Evolutionary conservation across 2,888 invertebrate species (phyloP).

Genomic region (Pycnomerus fuliginosus): DNA sequence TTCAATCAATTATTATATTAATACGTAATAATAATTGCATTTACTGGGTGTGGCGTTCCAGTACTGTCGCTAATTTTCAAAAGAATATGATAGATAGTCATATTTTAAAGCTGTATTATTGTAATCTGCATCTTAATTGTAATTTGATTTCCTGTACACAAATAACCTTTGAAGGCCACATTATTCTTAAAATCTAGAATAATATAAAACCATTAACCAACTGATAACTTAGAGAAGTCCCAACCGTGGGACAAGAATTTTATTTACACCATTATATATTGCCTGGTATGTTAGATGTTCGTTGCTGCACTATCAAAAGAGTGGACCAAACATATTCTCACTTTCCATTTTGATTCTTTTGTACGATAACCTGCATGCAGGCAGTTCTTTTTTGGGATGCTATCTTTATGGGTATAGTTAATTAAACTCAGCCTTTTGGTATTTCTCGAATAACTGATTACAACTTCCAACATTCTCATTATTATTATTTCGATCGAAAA

Average conservation of each 20-base stretch:
- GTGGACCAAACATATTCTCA: constrained; percentile 34
- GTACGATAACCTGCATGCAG: constrained; percentile 17
- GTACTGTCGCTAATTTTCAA: constrained; percentile 16
- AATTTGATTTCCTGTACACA: too few species aligned
- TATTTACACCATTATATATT: constrained; percentile 43
- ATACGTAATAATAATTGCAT: constrained; percentile 20
- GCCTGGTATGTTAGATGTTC: constrained; percentile 44
- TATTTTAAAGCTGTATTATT: constrained; percentile 14
- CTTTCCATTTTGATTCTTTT: constrained; percentile 27
- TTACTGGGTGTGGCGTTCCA: constrained; percentile 18
- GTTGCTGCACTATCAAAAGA: constrained; percentile 41
- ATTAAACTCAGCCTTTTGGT: constrained; percentile 35
- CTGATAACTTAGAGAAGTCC: constrained; percentile 36
- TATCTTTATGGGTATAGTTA: constrained; percentile 38
- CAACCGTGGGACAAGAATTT: constrained; percentile 48
- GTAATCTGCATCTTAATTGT: constrained; percentile 17
- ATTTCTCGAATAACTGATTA: constrained; percentile 36
- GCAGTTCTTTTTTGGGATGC: constrained; percentile 28
- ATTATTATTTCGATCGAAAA: too few species aligned
- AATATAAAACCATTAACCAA: constrained; percentile 26
- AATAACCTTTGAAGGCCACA: too few species aligned
- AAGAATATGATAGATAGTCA: constrained; percentile 18
- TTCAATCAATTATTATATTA: constrained; percentile 20
- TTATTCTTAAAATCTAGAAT: neutral
- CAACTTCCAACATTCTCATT: too few species aligned